Base-by-base conservation (phyloP, 1,140 invertebrate genomes). In the Diorhabda sublineata region DNA sequence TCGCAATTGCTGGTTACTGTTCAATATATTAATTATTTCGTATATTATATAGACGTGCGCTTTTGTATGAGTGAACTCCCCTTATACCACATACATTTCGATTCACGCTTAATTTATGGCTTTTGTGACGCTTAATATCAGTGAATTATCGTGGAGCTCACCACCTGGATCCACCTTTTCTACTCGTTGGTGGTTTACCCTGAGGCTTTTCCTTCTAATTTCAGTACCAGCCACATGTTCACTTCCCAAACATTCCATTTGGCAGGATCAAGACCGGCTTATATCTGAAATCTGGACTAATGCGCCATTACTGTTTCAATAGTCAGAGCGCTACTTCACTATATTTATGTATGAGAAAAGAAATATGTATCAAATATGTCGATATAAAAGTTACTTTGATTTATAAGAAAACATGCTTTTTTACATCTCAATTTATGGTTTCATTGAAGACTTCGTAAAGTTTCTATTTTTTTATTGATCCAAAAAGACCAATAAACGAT, bases 41-140 rank as follows among this genome's bases (percentile, higher is more conserved):
- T 26, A 26, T 26, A 26, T 26, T 26, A 26, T 26, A 26, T 2
- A 26, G 26, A 26, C 26, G 26, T 26, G 26, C 26, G 26, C 26
- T 26, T 26, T 26, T 26, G 26, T 26, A 26, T 26, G 26, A 26
- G 26, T 26, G 26, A 26, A 26, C 26, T 26, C 26, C 26, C 26
- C 26, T 26, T 26, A 26, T 26, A 26, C 26, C 26, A 52, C 47
- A 4, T 52, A n/a, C 0, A 52, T 52, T 52, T 52, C 47, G 47
- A 52, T 52, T 52, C 47, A n/a, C 42, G 45, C 61, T 56, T 56
- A 69, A 69, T 69, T 69, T 66, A 69, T 66, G 42, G 57, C 60
- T 43, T 57, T 58, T 69, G 64, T 69, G 58, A 69, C 70, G 67
- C 58, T 64, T 69, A 61, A 71, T 69, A 71, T 71, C 70, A 58